Evolutionary conservation across 2,113 vertebrate genomes (phyloP).

Genomic region (Actinemys pallida): DNA sequence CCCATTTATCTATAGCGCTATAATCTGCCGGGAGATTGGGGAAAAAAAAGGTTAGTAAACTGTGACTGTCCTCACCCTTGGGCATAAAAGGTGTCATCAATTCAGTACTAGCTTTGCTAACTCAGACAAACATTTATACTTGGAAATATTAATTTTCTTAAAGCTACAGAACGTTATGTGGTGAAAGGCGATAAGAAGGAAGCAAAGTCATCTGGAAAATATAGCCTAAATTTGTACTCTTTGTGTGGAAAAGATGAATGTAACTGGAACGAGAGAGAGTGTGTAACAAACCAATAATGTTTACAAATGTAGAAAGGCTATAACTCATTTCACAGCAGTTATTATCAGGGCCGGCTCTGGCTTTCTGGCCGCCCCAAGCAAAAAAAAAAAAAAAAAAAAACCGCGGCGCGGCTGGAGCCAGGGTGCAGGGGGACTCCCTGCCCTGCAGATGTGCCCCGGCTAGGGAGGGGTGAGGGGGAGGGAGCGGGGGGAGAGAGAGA

Average conservation of each 20-base stretch:
- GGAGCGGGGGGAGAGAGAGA: too few relatives aligned
- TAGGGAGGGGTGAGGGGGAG: too few relatives aligned
- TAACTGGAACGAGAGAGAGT: constrained; percentile 28
- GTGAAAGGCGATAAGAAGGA: constrained; percentile 66
- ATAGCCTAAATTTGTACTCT: constrained; percentile 62
- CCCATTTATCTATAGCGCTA: neutral
- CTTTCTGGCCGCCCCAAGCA: too few relatives aligned
- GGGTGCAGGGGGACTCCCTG: too few relatives aligned
- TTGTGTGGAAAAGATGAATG: constrained; percentile 64
- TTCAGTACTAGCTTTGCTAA: neutral
- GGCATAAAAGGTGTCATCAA: neutral
- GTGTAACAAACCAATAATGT: constrained; percentile 54
- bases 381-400: too few relatives aligned
- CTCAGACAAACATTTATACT: constrained; percentile 57
- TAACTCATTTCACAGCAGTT: constrained; percentile 51
- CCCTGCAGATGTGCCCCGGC: too few relatives aligned
- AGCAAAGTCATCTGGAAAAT: constrained; percentile 69
- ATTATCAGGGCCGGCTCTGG: neutral
- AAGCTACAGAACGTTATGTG: constrained; percentile 53
- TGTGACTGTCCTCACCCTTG: neutral
- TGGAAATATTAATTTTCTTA: constrained; percentile 70
- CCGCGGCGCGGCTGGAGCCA: too few relatives aligned
- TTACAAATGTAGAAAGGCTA: constrained; percentile 50
- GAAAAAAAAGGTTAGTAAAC: neutral
- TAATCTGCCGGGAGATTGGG: neutral